These are phyloP conservation scores for Raillietiella orientalis DNA, from an alignment of 2,888 invertebrate species.

Conservation along the genomic window DNA sequence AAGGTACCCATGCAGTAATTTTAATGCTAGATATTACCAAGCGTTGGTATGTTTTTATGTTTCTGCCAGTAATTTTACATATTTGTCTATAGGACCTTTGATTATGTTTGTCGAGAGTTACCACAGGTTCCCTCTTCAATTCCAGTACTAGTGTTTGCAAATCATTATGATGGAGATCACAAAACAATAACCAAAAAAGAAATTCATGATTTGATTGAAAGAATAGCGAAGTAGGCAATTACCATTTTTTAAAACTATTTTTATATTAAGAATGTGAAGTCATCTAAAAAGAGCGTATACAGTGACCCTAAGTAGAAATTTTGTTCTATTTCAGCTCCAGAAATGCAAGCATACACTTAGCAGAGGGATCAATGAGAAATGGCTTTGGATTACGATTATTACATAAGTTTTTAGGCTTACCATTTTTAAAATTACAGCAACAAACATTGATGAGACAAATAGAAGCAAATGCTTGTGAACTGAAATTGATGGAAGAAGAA, in stretches of 20 bases:
- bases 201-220: conserved; percentile 30
- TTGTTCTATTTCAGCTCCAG: neutral
- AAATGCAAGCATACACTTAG: conserved; percentile 31
- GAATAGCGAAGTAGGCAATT: conserved; percentile 19
- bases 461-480: conserved; percentile 50
- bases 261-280: no score
- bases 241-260: no score
- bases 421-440: conserved; percentile 61
- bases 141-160: conserved; percentile 61
- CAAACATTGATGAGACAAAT: conserved; percentile 49
- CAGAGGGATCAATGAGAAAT: conserved; percentile 78
- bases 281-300: no score
- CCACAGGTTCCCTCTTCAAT: conserved; percentile 26
- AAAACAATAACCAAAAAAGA: conserved; percentile 41
- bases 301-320: no score
- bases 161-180: conserved; percentile 85
- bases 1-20: conserved; percentile 75
- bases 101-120: conserved; percentile 65
- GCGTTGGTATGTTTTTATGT: conserved; percentile 29
- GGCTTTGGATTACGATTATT: conserved; percentile 70
- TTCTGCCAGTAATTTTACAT: conserved; percentile 3
- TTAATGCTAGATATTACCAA: conserved; percentile 82
- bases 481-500: conserved; percentile 34
- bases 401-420: conserved; percentile 79
- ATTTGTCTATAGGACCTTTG: conserved; percentile 39